Evolutionary conservation across 2,888 invertebrate species (phyloP), one percentile per base, ranked within the genome.

Genomic region (Meloe dianella): DNA sequence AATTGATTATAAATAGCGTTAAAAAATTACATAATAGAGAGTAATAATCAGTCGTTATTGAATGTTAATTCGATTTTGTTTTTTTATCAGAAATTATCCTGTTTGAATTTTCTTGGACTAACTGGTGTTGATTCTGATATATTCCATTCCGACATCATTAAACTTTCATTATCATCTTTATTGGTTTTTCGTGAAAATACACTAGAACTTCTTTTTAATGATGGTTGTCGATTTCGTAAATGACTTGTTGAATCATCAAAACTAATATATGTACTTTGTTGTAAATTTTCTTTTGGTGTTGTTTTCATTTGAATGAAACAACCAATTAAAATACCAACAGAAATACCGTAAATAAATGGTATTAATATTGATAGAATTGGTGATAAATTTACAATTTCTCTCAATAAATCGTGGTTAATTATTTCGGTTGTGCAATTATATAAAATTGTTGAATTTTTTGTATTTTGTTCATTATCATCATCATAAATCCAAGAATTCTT

Each of bases 401-500:
- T 27, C 22, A 75, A 62, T 30, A 68, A 47, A 30, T 61, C 66
- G 22, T 68, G 69, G 66, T 6, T 79, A 17, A 27, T 51, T 29
- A 17, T 30, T 2, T 54, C 60, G 12, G 30, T 57, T 57, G 60
- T 63, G n/a, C 32, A 51, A 12, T 22, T 59, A 68, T 7, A 74
- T 59, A 60, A 68, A 51, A 5, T 77, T 70, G 10, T 69, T 14
- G 83, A 54, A 35, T 60, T 27, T 57, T 62, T 24, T 58, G 47
- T 22, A 47, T 68, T 57, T 24, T 65, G 63, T 24, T 65, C 82
- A 30, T 71, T 69, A 10, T 85, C 79, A 64, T 87, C 85, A 0
- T 87, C 81, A 27, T 83, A 82, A 38, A 83, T 77, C 78, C 80
- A 82, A 17, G 82, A 81, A 64, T 78, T 77, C 27, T 80, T 77